A percentile compares a stretch with the other conserved stretches of the same genome.
These are phyloP conservation scores for Eulemur coronatus DNA, from an alignment of 2,797 vertebrate species.

Conservation along the genomic window DNA sequence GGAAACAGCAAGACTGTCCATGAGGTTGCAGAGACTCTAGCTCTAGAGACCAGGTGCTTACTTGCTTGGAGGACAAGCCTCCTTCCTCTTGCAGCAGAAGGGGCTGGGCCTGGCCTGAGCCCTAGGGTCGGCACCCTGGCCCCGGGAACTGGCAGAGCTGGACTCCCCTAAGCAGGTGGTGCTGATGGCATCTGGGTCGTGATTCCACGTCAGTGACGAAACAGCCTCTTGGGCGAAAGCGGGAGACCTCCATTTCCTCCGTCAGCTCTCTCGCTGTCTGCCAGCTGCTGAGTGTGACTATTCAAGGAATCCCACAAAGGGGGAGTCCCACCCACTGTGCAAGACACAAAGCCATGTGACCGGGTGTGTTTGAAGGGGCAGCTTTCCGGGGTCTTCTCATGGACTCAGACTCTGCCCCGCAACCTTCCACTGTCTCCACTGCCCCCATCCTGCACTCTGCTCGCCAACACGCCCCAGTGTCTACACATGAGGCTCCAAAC, in stretches of 20 bases:
- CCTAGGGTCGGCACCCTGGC: no score
- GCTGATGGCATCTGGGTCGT: neutral
- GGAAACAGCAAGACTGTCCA: neutral
- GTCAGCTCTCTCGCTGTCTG: neutral
- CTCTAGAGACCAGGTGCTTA: neutral
- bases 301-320: neutral
- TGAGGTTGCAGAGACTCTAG: neutral
- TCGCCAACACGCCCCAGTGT: neutral
- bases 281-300: neutral
- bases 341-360: neutral
- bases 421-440: rapidly evolving
- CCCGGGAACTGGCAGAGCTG: neutral
- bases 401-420: neutral
- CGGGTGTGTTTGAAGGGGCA: neutral
- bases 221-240: neutral
- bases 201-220: neutral
- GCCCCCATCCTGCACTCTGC: no score
- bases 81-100: neutral
- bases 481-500: neutral
- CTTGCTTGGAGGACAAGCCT: neutral
- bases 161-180: neutral
- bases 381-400: neutral
- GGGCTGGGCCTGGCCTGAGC: neutral
- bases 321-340: neutral
- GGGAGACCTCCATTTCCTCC: neutral